Base-by-base conservation (phyloP, 2,888 invertebrate species). In the Mesorhabditis spiculigera region DNA sequence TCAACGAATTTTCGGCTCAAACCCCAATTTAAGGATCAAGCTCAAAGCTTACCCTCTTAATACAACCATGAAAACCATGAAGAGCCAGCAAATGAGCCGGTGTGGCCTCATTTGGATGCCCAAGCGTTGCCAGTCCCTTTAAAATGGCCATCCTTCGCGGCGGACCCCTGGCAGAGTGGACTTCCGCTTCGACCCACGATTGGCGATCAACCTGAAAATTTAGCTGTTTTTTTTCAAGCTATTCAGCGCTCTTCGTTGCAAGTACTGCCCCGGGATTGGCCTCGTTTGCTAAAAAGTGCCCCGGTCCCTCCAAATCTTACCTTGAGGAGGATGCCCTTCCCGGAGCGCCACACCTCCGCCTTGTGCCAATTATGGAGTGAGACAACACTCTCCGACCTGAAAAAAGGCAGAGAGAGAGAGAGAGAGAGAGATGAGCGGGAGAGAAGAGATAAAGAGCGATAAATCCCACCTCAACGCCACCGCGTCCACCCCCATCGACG, bases 341-440 rank as follows among this genome's bases (percentile, higher is more conserved):
- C 80, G 63, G 73, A 76, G 69, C 80, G 68, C 76, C 78, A 80
- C 43, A 77, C 71, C 69, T 79, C 78, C n/a, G 77, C 43, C 61
- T 74, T 78, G 69, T 80, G 80, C 80, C 80, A 80, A 13, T 70
- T 68, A 65, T 78, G 70, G 65, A 79, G 63, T 41, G 73, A 70
- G 42, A 79, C 72, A 6, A 71, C 70, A 13, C 69, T 71, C 43
- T 75, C 77, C 6, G 79, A 78, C 72, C 79, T 76, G 65, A 67
- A 74, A 50, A 61, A 28, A 4, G 43, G 16, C 28, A 28, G 28
- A 28, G 28, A 28, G 28, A 28, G 28, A 28, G 28, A 28, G 28
- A 28, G 28, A 28, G 28, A 28, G 28, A 28, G 28, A 28, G 28
- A 28, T n/a, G 28, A 28, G 28, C 1, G 28, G 3, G 28, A 28